Conservation (phyloP, 2,888 invertebrate genomes). For the Rhyacophila evoluta region DNA sequence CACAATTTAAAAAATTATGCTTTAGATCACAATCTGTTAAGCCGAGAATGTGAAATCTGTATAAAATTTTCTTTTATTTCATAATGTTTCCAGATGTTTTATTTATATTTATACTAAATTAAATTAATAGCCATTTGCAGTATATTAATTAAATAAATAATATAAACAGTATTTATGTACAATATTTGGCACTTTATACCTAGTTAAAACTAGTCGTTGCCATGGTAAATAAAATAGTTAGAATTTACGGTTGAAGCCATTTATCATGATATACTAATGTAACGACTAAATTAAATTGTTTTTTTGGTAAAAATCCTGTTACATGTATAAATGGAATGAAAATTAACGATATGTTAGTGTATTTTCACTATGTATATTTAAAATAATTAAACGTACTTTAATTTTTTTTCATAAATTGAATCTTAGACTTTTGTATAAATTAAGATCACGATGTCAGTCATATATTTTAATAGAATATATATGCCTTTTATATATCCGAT, state of each 20-base stretch:
- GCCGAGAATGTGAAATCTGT: constrained; percentile 39
- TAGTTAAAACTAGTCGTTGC: constrained; percentile 27
- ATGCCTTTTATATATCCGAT: no score
- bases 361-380: no score
- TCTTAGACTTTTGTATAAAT: no score
- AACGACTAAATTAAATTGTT: neutral
- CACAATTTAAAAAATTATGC: neutral
- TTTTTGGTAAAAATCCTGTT: no score
- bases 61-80: constrained; percentile 32
- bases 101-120: neutral
- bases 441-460: no score
- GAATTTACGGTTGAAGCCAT: no score
- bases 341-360: no score
- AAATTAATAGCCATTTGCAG: neutral
- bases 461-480: no score
- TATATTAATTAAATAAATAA: neutral
- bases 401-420: no score
- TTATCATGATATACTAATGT: no score
- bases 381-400: no score
- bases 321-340: no score
- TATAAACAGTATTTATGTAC: constrained; percentile 37
- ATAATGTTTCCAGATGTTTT: neutral
- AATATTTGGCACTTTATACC: constrained; percentile 50
- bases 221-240: neutral
- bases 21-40: constrained; percentile 38